Conservation (phyloP, 2,797 vertebrate species). For the Poeciliopsis infans region DNA sequence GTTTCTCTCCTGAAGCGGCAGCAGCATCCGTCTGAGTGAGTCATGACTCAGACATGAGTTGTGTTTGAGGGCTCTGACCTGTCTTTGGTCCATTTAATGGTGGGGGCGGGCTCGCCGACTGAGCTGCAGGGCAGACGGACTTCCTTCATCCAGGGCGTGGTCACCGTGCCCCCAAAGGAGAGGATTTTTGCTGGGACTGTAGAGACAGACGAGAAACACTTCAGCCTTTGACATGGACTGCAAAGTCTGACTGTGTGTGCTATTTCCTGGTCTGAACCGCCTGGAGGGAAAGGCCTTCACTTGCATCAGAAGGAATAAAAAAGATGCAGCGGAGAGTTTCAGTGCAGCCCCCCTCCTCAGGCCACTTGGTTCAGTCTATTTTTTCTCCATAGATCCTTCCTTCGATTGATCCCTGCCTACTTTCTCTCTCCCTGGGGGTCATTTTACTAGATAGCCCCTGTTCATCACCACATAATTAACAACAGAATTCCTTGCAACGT, state of each 20-base stretch:
- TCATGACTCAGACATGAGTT: slow-evolving; percentile 6
- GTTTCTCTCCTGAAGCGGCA: neutral
- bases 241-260: slow-evolving; percentile 28
- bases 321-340: slow-evolving; percentile 31
- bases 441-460: slow-evolving; percentile 78
- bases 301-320: slow-evolving; percentile 39
- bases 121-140: slow-evolving; percentile 94
- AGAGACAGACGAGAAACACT: slow-evolving; percentile 1
- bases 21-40: slow-evolving; percentile 8
- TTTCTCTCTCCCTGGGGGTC: slow-evolving; percentile 70
- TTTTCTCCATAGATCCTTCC: slow-evolving; percentile 72
- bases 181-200: slow-evolving; percentile 96
- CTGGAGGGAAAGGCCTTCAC: slow-evolving; percentile 30
- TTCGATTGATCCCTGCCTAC: slow-evolving; percentile 69
- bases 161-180: slow-evolving; percentile 96
- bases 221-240: slow-evolving; percentile 4
- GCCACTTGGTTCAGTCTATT: slow-evolving; percentile 60
- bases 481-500: slow-evolving; percentile 74
- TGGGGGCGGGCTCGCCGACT: slow-evolving; percentile 92
- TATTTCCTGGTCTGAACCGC: slow-evolving; percentile 32
- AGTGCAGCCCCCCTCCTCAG: slow-evolving; percentile 41
- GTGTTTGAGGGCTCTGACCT: slow-evolving; percentile 79
- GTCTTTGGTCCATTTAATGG: slow-evolving; percentile 99
- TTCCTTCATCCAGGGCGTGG: slow-evolving; percentile 99
- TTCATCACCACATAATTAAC: slow-evolving; percentile 85